These are phyloP conservation scores for Trichacis sp. DNA, from an alignment of 2,888 invertebrate genomes.

Conservation along the genomic window DNA sequence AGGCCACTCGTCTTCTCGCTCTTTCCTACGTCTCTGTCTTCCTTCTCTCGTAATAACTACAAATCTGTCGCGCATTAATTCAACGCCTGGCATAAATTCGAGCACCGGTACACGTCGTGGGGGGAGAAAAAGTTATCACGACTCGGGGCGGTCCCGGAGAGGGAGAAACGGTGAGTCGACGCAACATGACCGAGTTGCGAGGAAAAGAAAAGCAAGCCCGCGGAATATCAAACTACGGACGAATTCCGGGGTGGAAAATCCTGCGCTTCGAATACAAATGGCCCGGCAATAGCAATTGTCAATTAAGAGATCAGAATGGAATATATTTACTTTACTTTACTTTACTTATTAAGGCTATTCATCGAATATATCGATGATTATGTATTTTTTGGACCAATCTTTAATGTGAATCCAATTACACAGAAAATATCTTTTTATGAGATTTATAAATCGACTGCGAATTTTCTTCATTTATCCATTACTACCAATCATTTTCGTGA, in stretches of 20 bases:
- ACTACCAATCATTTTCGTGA: too few species aligned
- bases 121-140: slow-evolving; percentile 63
- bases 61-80: slow-evolving; percentile 69
- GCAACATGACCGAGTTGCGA: slow-evolving; percentile 33
- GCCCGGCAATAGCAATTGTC: too few species aligned
- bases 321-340: too few species aligned
- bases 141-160: slow-evolving; percentile 33
- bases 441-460: too few species aligned
- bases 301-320: too few species aligned
- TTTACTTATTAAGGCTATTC: too few species aligned
- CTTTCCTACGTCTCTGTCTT: slow-evolving; percentile 46
- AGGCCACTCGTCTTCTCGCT: slow-evolving; percentile 58
- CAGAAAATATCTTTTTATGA: too few species aligned
- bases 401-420: too few species aligned
- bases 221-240: slow-evolving; percentile 7
- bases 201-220: slow-evolving; percentile 29
- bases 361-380: too few species aligned
- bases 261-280: too few species aligned
- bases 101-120: slow-evolving; percentile 53
- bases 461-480: too few species aligned
- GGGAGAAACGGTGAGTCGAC: slow-evolving; percentile 25
- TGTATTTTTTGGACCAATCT: too few species aligned
- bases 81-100: slow-evolving; percentile 67
- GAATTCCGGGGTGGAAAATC: not conserved
- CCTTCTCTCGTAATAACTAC: slow-evolving; percentile 64